These are phyloP conservation scores for Danaus chrysippus DNA, from an alignment of 2,888 invertebrate genomes.

Conservation along the genomic window DNA sequence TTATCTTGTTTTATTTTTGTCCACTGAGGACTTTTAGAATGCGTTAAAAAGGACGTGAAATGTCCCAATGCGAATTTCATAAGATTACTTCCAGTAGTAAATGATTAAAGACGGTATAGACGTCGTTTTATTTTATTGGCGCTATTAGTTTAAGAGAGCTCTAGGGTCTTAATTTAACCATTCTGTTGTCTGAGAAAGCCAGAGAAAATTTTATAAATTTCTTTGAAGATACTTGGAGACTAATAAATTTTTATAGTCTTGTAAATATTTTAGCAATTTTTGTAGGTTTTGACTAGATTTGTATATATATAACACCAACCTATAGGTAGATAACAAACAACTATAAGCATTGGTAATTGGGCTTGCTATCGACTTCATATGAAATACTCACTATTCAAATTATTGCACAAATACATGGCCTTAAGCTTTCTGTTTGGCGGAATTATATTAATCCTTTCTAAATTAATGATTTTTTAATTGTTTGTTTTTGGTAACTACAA, in stretches of 20 bases:
- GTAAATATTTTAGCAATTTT: neutral
- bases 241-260: neutral
- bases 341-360: no score
- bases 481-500: constrained; percentile 26
- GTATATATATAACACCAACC: neutral
- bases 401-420: neutral
- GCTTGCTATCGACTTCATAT: no score
- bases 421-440: no score
- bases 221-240: neutral
- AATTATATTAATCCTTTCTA: no score
- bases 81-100: constrained; percentile 8
- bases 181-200: neutral
- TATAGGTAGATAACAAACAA: neutral
- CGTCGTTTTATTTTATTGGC: constrained; percentile 20
- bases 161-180: neutral
- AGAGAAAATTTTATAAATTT: neutral
- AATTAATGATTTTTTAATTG: constrained; percentile 3
- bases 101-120: constrained; percentile 5
- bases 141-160: constrained; percentile 1
- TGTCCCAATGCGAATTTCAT: constrained; percentile 39
- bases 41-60: constrained; percentile 58
- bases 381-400: no score
- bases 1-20: constrained; percentile 69
- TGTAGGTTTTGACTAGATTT: neutral
- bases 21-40: constrained; percentile 45